phyloP scores from a whole-genome alignment of 2,797 vertebrate species.

The Propithecus perrieri region DNA sequence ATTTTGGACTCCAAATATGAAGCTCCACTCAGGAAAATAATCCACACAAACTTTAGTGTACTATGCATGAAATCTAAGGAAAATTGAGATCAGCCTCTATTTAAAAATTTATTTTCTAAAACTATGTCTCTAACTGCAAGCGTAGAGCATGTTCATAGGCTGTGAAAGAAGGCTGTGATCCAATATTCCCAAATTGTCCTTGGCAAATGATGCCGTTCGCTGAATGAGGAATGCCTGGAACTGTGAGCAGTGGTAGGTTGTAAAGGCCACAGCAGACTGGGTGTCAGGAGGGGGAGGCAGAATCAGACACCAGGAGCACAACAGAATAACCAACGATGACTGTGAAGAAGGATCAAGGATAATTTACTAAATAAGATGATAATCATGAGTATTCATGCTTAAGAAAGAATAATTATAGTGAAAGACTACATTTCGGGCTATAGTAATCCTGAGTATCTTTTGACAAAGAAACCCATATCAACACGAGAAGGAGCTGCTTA shows the following conservation, averaged over 20 bases:
- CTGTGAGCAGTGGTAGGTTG: background rate
- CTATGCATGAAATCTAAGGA: background rate
- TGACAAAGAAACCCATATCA: background rate
- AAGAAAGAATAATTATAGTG: slow-evolving; percentile 41
- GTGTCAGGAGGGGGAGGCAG: background rate
- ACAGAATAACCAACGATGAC: background rate
- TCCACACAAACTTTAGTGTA: background rate
- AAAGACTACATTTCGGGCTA: background rate
- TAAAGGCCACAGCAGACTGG: background rate
- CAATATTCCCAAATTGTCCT: slow-evolving; percentile 19
- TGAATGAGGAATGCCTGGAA: background rate
- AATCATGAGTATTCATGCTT: background rate
- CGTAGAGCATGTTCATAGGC: background rate
- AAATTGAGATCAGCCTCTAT: slow-evolving; percentile 2
- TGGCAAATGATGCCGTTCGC: slow-evolving; percentile 1
- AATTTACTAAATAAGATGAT: slow-evolving; percentile 32
- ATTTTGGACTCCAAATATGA: background rate
- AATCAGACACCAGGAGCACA: background rate
- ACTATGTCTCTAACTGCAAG: slow-evolving; percentile 11
- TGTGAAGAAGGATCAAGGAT: background rate
- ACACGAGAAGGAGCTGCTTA: background rate
- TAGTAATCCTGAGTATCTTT: background rate
- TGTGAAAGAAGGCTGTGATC: background rate
- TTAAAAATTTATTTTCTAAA: slow-evolving; percentile 23
- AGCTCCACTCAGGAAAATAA: background rate